Evolutionary conservation across 2,113 vertebrate genomes (phyloP).

Genomic region (Perca flavescens): DNA sequence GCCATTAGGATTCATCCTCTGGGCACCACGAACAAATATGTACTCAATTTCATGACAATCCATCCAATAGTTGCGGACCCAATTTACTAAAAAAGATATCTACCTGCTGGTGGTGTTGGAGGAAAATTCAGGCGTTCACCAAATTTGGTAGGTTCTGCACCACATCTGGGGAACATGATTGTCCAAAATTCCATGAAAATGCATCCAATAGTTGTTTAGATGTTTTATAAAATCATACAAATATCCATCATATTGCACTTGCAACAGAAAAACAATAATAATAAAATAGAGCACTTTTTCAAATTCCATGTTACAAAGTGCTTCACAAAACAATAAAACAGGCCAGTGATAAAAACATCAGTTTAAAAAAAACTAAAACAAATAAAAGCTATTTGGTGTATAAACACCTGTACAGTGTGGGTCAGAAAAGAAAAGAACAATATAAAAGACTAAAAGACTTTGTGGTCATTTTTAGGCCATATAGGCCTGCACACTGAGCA

Average conservation of each 20-base stretch:
- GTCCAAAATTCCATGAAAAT: not conserved
- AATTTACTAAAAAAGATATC: not conserved
- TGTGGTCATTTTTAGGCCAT: conserved; percentile 18
- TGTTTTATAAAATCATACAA: not conserved
- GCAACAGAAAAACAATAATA: not conserved
- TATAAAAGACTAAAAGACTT: no score
- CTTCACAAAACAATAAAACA: no score
- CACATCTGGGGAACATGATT: no score
- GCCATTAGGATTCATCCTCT: not conserved
- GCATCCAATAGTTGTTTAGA: not conserved
- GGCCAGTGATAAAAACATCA: no score
- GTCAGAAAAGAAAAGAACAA: no score
- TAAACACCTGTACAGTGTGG: no score
- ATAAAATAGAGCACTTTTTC: no score
- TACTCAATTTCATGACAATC: not conserved
- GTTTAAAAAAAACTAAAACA: no score
- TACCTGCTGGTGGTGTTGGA: not conserved
- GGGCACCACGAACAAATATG: not conserved
- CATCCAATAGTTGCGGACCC: not conserved
- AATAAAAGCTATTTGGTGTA: no score
- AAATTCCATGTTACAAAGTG: no score
- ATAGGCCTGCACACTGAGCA: conserved; percentile 31
- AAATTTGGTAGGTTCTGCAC: not conserved
- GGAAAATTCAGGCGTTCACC: not conserved
- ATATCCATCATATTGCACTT: not conserved